These are phyloP conservation scores for Osmerus eperlanus DNA, from an alignment of 2,113 vertebrate genomes.

Conservation along the genomic window DNA sequence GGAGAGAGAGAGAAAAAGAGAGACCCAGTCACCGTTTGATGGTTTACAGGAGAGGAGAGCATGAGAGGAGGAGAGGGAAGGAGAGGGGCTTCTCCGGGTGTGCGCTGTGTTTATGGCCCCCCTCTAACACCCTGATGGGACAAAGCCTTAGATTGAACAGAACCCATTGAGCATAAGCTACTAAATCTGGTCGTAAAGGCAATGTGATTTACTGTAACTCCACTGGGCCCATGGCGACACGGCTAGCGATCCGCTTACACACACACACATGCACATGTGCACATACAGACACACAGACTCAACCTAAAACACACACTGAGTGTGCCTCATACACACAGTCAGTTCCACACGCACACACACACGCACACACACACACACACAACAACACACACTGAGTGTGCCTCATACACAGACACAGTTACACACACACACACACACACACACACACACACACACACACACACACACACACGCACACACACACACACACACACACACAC, in stretches of 20 bases:
- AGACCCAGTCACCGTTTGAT: conserved; percentile 42
- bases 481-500: conserved; percentile 16
- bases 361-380: conserved; percentile 24
- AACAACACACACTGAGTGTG: neutral
- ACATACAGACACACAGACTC: conserved; percentile 23
- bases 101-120: conserved; percentile 90
- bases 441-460: conserved; percentile 19
- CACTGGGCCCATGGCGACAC: conserved; percentile 53
- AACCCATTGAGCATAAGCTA: conserved; percentile 96
- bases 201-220: conserved; percentile 98
- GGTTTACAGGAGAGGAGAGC: conserved; percentile 65
- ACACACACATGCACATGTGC: conserved; percentile 31
- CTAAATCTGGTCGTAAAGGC: conserved; percentile 98
- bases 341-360: conserved; percentile 32
- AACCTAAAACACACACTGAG: neutral
- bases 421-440: conserved; percentile 2
- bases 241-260: conserved; percentile 68
- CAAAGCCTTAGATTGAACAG: conserved; percentile 88
- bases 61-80: conserved; percentile 88
- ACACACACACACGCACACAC: conserved; percentile 28
- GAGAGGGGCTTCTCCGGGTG: conserved; percentile 82
- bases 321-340: neutral
- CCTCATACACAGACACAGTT: conserved; percentile 2
- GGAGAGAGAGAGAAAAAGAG: neutral
- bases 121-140: conserved; percentile 93